Evolutionary conservation across 2,888 invertebrate species (phyloP).

Genomic region (Troides aeacus): DNA sequence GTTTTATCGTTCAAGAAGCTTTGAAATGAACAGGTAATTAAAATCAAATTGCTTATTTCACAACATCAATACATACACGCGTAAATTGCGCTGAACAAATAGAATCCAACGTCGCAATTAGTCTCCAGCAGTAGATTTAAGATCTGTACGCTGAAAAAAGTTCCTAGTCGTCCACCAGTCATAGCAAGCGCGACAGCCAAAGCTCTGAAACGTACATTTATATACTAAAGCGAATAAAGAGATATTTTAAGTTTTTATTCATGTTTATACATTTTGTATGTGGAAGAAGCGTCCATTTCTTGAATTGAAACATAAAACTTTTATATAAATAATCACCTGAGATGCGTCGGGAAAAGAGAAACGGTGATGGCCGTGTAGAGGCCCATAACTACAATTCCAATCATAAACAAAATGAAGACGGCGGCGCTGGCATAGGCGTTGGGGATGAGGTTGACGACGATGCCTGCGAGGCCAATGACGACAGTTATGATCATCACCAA

Average conservation of each 20-base stretch:
- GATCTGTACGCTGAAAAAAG: conserved; percentile 79
- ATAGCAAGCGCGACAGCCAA: conserved; percentile 80
- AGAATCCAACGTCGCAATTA: conserved; percentile 80
- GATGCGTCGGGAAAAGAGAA: conserved; percentile 76
- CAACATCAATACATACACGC: conserved; percentile 52
- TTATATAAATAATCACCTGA: conserved; percentile 41
- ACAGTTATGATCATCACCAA: conserved; percentile 62
- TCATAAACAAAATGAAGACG: conserved; percentile 64
- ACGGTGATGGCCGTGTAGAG: conserved; percentile 76
- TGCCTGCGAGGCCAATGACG: conserved; percentile 74
- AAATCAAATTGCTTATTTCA: no score
- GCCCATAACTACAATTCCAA: conserved; percentile 68
- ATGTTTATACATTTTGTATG: no score
- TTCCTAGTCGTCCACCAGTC: conserved; percentile 78
- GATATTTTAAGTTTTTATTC: no score
- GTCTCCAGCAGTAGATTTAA: conserved; percentile 80
- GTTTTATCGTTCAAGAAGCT: no score
- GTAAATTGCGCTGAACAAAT: conserved; percentile 72
- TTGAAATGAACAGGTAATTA: no score
- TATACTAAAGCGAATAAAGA: no score
- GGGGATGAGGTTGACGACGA: conserved; percentile 80
- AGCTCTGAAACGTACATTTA: conserved; percentile 59
- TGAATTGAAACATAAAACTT: no score
- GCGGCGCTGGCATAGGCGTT: conserved; percentile 79
- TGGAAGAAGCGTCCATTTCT: no score